Base-by-base conservation (phyloP, 2,888 invertebrate genomes). In the Fragum fragum region DNA sequence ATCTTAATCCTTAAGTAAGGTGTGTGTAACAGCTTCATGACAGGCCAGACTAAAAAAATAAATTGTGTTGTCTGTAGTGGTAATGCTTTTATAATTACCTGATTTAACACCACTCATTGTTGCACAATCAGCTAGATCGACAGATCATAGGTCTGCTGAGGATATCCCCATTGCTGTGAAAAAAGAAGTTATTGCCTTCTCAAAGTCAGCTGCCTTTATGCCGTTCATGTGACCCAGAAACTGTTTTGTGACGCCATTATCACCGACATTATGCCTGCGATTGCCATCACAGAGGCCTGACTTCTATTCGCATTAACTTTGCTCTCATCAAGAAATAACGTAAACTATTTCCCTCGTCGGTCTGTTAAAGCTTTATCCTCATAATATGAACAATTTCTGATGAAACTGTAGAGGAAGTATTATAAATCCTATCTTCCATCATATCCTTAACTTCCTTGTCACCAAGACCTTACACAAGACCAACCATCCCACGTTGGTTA, bases 91-190 rank as follows among this genome's bases (percentile, higher is more conserved):
- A 52, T 52, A 5, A 16, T 63, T 63, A 63, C 82, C 76, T 61
- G 32, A 73, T 42, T 69, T 59, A 18, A 55, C 73, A 11, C 78
- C 78, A 47, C 78, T 75, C 80, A 76, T 81, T 2, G 84, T 81
- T 36, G 59, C 75, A 23, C 75, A 80, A 21, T 81, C 81, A 36
- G 78, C 84, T n/a, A 81, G 73, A 26, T 63, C 80, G n/a, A 75
- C 53, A 66, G 78, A 84, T 28, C 80, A 32, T 14, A 84, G 55
- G 18, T 75, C 73, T n/a, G 26, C 66, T 1, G 36, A 28, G 32
- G 76, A 59, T 18, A 84, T 29, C 1, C 59, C 70, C 52, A 76
- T 81, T 1, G 52, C 29, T 11, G 21, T 2, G 29, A 74, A 72
- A 16, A 81, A 81, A 6, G 36, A 26, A 14, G 53, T 9, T 1